A percentile compares a stretch with the other conserved stretches of the same genome.
phyloP scores from a whole-genome alignment of 2,113 vertebrate species.

The Cervus canadensis region DNA sequence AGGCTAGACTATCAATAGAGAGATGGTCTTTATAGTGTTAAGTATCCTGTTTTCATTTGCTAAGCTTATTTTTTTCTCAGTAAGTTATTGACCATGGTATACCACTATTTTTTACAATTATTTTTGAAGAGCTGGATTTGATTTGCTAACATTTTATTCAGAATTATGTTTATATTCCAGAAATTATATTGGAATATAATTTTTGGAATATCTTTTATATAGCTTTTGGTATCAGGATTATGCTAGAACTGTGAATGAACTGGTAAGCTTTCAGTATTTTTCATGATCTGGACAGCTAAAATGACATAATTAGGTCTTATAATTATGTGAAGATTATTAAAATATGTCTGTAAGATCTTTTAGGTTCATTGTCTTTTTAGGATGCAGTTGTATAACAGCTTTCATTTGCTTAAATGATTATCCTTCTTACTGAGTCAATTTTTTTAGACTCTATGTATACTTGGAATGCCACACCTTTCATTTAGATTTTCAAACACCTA shows the following conservation, averaged over 20 bases:
- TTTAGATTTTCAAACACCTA: background rate
- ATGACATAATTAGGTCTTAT: background rate
- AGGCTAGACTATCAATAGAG: background rate
- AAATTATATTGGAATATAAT: background rate
- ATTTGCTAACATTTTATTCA: background rate
- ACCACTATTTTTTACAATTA: background rate
- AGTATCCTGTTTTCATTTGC: background rate
- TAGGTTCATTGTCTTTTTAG: background rate
- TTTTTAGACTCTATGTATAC: background rate
- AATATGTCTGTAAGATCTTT: background rate
- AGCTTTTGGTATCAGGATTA: background rate
- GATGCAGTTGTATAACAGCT: background rate
- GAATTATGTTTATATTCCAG: background rate
- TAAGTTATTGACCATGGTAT: background rate
- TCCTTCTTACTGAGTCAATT: background rate
- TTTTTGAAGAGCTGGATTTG: background rate
- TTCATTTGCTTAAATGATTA: background rate
- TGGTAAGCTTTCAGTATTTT: background rate
- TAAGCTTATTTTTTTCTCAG: background rate
- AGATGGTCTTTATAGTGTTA: background rate
- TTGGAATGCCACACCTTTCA: background rate
- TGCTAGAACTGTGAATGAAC: background rate
- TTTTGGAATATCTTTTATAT: background rate
- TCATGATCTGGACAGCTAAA: background rate
- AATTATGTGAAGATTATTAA: background rate